Evolutionary conservation across 2,888 invertebrate genomes (phyloP), one percentile per base, ranked within the genome.

Genomic region (Drosophila kokeensis): DNA sequence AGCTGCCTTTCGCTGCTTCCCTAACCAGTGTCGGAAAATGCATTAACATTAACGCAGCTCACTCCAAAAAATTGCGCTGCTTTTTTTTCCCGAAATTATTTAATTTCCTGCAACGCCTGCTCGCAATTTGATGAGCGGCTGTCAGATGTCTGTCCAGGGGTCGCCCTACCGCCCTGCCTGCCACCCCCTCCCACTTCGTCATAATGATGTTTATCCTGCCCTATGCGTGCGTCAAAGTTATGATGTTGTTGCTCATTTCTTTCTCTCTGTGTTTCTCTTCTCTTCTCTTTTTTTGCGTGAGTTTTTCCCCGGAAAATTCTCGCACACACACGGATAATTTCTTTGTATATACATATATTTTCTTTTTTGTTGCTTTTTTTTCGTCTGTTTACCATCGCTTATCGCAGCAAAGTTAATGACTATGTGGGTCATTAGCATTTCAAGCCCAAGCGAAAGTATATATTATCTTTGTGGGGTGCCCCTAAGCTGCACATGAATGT

Each of bases 71-170:
- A 30, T 45, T 60, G 54, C 27, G 36, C 21, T 53, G 45, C 45
- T 27, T 24, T 36, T 63, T 59, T 66, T 15, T 45, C 7, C 79
- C 77, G 69, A 87, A 87, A 89, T 87, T 87, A 87, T 87, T 87
- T 87, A 87, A 87, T 87, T 87, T 87, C 90, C 86, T 87, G 86
- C 86, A 84, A 73, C 84, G 85, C 90, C 86, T 85, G 86, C 73
- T 76, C 79, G 75, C 79, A 87, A 84, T 87, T 88, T 89, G 90
- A 87, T 73, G 86, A 79, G 86, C 83, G 69, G 58, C 85, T 77
- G 89, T 83, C 89, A 81, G 83, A 62, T 66, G 54, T 71, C 62
- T 60, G 62, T 67, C 67, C 69, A 68, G 61, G 13, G 21, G 38
- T 45, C 24, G 45, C n/a, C 24, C 13, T 24, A 24, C n/a, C 61